A percentile compares a stretch with the other conserved stretches of the same genome.
These are phyloP conservation scores for Synodontis membranacea DNA, from an alignment of 2,113 vertebrate species.

Conservation along the genomic window DNA sequence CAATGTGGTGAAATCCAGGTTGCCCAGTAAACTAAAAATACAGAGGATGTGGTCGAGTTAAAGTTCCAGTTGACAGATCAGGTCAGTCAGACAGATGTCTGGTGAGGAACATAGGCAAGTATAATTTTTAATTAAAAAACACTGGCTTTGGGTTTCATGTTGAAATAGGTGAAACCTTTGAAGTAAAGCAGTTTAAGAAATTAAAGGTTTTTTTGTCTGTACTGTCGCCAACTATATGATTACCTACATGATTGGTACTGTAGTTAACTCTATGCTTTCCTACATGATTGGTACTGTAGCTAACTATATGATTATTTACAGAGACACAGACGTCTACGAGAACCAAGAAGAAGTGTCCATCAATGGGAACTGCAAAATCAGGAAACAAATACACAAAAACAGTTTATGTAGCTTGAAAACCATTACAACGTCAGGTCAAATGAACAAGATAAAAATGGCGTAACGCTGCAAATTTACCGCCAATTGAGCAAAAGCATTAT, in stretches of 20 bases:
- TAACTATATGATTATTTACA: background rate
- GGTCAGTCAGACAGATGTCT: background rate
- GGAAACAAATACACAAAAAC: background rate
- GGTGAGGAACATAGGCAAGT: background rate
- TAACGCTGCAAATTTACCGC: background rate
- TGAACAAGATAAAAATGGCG: background rate
- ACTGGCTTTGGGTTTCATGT: background rate
- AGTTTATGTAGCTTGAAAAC: background rate
- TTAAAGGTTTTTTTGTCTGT: background rate
- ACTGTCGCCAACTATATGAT: background rate
- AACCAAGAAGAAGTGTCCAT: background rate
- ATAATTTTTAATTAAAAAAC: background rate
- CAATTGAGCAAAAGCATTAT: background rate
- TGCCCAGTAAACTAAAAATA: slow-evolving; percentile 1
- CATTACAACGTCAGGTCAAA: background rate
- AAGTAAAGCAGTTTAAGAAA: background rate
- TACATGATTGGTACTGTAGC: background rate
- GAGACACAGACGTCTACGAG: background rate
- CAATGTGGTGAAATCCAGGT: background rate
- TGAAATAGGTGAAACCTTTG: background rate
- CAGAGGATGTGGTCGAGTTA: slow-evolving; percentile 20
- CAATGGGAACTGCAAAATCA: background rate
- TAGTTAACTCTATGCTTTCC: background rate
- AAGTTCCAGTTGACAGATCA: slow-evolving; percentile 14
- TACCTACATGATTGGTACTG: background rate